Base-by-base conservation (phyloP, 2,113 vertebrate genomes). In the Protobothrops mucrosquamatus region DNA sequence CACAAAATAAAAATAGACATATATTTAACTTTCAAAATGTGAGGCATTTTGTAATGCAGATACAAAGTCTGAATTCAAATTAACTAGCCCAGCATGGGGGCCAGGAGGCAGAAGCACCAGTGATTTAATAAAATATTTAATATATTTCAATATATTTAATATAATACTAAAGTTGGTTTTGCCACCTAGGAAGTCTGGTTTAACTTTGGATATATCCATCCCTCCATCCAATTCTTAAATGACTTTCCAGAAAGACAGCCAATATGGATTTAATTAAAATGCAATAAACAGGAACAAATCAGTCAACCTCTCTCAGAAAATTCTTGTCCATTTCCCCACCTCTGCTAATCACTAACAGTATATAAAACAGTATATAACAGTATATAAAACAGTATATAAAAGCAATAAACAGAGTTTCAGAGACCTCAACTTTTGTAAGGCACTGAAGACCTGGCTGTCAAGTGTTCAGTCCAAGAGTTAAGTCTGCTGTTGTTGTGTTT, bases 111-210 rank as follows among this genome's bases (percentile, higher is more conserved):
- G 18, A 96, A 95, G 94, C 6, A 14, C 92, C 34, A 89, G 46
- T 89, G 52, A 96, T 92, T 96, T 94, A 89, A 94, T 26, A 93
- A 95, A 95, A 56, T 95, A 46, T 15, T 94, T 89, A 88, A 87
- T 93, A 96, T 69, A 93, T 95, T 96, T 96, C 94, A 94, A 94
- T 89, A 61, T 61, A n/a, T n/a, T 64, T 69, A n/a, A 69, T 69
- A 15, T 29, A 69, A 39, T 6, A 39, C 39, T 81, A 81, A 18
- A 39, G 15, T 34, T 39, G 18, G 1, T 81, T 81, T 81, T 81
- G 34, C 6, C n/a, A 74, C 64, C 29, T 69, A 15, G 29, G 64
- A 56, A 57, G 20, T 29, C 24, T 69, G 61, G 4, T 69, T 69
- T 10, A 81, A 69, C 2, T 81, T 39, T 39, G 6, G 5, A 81